phyloP scores from a whole-genome alignment of 1,140 invertebrate genomes.

The Neodiprion lecontei region DNA sequence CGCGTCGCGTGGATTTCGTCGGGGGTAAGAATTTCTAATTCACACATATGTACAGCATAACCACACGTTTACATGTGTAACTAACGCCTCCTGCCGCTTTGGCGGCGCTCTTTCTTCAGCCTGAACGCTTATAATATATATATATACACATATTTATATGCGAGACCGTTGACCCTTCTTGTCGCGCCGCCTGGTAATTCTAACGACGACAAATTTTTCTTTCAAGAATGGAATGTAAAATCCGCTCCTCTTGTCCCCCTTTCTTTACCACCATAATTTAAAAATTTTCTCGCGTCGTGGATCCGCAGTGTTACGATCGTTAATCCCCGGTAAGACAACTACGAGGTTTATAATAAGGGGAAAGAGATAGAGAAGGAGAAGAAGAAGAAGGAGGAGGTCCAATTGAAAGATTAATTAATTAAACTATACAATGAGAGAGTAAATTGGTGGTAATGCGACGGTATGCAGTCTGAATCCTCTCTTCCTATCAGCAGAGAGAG shows the following conservation, averaged over 20 bases:
- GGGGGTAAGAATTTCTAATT: no score
- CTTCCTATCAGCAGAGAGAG: background rate
- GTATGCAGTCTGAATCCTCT: slow-evolving; percentile 26
- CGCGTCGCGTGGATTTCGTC: no score
- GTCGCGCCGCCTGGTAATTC: background rate
- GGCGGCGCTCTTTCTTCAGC: no score
- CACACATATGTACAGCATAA: no score
- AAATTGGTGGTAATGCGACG: slow-evolving; percentile 45
- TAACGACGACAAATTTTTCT: no score
- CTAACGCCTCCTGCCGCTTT: no score
- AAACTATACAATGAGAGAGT: slow-evolving; percentile 38
- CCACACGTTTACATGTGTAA: no score
- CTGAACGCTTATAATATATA: no score
- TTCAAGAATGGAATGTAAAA: no score
- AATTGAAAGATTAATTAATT: slow-evolving; percentile 52
- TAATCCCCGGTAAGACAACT: background rate
- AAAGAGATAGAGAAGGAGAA: background rate
- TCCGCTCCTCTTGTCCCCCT: background rate
- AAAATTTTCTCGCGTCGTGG: slow-evolving; percentile 31
- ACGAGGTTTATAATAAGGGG: background rate
- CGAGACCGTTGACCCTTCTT: no score
- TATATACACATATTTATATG: no score
- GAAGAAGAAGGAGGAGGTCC: slow-evolving; percentile 26
- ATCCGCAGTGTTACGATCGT: slow-evolving; percentile 38
- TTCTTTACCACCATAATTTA: slow-evolving; percentile 34